phyloP scores from a whole-genome alignment of 2,797 vertebrate genomes.

The Pelodytes ibericus region DNA sequence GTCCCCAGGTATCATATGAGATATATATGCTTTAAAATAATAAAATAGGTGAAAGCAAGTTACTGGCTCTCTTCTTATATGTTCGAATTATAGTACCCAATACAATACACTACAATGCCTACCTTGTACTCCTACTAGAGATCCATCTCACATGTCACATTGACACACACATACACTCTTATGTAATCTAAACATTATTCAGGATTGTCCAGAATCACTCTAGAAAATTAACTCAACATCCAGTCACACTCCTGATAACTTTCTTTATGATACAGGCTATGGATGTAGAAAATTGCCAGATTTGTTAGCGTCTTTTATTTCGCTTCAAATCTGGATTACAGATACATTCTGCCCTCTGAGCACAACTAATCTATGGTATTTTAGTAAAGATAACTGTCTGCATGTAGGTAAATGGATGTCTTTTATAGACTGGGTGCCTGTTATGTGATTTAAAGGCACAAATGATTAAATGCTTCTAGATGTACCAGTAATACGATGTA shows the following conservation, averaged over 20 bases:
- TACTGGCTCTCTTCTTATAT: constrained; percentile 1
- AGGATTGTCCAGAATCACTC: not conserved
- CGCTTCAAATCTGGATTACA: not conserved
- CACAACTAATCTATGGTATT: not conserved
- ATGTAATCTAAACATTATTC: not conserved
- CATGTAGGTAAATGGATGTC: not conserved
- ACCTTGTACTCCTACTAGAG: not conserved
- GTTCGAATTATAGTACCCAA: constrained; percentile 12
- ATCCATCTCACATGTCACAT: not conserved
- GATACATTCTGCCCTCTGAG: not conserved
- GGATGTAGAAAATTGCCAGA: too few relatives aligned
- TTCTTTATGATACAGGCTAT: not conserved
- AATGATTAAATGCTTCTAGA: not conserved
- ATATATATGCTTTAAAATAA: not conserved
- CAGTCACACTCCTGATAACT: not conserved
- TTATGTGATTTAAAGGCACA: not conserved
- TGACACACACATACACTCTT: not conserved
- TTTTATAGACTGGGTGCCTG: not conserved
- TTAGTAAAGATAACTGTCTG: not conserved
- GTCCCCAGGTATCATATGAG: constrained; percentile 3
- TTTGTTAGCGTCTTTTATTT: too few relatives aligned
- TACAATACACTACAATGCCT: not conserved
- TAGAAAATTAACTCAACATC: not conserved
- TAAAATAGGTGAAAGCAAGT: not conserved
- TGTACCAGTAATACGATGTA: not conserved